These are phyloP conservation scores for Frankliniella intonsa DNA, from an alignment of 2,888 invertebrate genomes.

Conservation along the genomic window DNA sequence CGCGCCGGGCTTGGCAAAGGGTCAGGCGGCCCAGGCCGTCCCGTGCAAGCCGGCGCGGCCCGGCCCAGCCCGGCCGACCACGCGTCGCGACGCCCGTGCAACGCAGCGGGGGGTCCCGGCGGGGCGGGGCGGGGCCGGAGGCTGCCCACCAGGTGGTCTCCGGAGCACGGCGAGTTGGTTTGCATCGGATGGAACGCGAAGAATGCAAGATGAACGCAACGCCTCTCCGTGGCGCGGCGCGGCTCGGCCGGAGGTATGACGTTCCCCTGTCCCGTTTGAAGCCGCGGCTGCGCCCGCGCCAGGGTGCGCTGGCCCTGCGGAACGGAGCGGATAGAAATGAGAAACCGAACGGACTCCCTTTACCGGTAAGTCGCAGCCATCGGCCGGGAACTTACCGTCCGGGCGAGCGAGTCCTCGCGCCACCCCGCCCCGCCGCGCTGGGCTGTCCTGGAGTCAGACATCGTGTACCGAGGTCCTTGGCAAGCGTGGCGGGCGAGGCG, in stretches of 20 bases:
- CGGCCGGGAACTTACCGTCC: background rate
- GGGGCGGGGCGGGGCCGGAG: background rate
- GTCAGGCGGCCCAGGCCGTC: too few species aligned
- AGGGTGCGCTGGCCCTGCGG: background rate
- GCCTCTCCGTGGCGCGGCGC: background rate
- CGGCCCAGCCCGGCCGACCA: background rate
- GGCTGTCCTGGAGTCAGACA: background rate
- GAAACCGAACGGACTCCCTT: background rate
- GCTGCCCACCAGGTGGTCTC: constrained; percentile 1
- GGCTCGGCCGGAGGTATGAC: background rate
- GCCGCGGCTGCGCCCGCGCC: too few species aligned
- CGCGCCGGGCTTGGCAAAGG: too few species aligned
- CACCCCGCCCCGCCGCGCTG: background rate
- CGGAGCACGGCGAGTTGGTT: background rate
- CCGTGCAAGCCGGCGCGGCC: background rate
- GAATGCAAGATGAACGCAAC: background rate
- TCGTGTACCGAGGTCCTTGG: too few species aligned
- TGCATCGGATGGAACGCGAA: background rate
- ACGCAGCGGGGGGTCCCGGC: background rate
- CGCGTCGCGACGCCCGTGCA: background rate
- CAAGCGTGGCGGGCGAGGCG: background rate
- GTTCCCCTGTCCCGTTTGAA: too few species aligned
- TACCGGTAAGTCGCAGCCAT: background rate
- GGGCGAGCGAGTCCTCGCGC: background rate
- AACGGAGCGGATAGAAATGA: background rate